Evolutionary conservation across 2,113 vertebrate species (phyloP).

Genomic region (Polyodon spathula): DNA sequence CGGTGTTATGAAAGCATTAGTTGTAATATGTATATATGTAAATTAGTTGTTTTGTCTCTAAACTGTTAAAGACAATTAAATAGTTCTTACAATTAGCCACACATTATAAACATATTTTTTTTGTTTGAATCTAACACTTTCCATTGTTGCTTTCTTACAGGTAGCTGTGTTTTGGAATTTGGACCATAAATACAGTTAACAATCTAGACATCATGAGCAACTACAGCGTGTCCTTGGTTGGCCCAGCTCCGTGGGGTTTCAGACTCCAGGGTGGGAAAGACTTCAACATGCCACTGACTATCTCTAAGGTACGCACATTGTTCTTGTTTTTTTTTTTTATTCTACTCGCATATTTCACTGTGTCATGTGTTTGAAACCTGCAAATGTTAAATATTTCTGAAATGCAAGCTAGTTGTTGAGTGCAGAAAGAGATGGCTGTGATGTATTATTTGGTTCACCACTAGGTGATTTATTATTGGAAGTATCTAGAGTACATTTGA

Average conservation of each 20-base stretch:
- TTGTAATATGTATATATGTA: no score
- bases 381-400: no score
- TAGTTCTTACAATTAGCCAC: neutral
- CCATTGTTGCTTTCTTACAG: slow-evolving; percentile 35
- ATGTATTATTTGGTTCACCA: no score
- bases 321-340: slow-evolving; percentile 23
- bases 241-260: slow-evolving; percentile 94
- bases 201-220: slow-evolving; percentile 71
- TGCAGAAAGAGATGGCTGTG: no score
- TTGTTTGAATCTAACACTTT: neutral
- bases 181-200: slow-evolving; percentile 23
- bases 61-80: no score
- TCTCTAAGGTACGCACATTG: slow-evolving; percentile 77
- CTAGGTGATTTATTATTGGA: no score
- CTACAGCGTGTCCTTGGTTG: slow-evolving; percentile 76
- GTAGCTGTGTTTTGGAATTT: slow-evolving; percentile 31
- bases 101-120: neutral
- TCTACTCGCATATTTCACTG: neutral
- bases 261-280: slow-evolving; percentile 95
- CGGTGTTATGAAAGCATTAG: no score
- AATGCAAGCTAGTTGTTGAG: no score
- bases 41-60: no score
- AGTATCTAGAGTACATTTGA: no score
- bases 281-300: slow-evolving; percentile 91
- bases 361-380: no score